Base-by-base conservation (phyloP, 2,113 vertebrate species). In the Tenebrosternarchus preto region DNA sequence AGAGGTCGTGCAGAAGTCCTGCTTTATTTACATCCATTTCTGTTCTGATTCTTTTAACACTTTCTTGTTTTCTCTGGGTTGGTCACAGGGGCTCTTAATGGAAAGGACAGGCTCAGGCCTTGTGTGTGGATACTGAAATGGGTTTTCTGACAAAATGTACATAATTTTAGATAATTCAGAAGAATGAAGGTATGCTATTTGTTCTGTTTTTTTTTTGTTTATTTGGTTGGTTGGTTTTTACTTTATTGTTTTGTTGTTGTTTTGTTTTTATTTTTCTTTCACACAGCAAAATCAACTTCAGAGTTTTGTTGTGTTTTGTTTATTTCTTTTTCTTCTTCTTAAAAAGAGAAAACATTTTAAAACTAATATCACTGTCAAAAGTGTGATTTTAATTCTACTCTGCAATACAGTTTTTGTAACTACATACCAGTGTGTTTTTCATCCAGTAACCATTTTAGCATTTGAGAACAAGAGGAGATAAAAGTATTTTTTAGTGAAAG, bases 61-160 rank as follows among this genome's bases (percentile, higher is more conserved):
- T 61, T 76, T 19, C 7, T 67, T 24, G 53, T 64, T 83, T n/a
- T n/a, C n/a, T n/a, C 73, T 85, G 70, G 74, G 57, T 33, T 82
- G 81, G 77, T 87, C 25, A 83, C 64, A n/a, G 73, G 78, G 73
- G 77, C 84, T 88, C 80, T n/a, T n/a, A n/a, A n/a, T n/a, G n/a
- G n/a, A n/a, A n/a, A n/a, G n/a, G n/a, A n/a, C n/a, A 76, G 77
- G 55, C 56, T 75, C 72, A 63, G 77, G 60, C 79, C 86, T 87
- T 86, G 89, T 87, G 78, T 86, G 72, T 83, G 85, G 79, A 88
- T 81, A 83, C 88, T 81, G 27, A 80, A 80, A 88, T 60, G 84
- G 90, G 88, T 90, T 91, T 69, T 91, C 89, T 91, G 91, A 90
- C 82, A 88, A 92, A 88, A 86, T 94, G 92, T 93, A 92, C 87